Conservation (phyloP, 2,113 vertebrate species). For the Otus sunia region DNA sequence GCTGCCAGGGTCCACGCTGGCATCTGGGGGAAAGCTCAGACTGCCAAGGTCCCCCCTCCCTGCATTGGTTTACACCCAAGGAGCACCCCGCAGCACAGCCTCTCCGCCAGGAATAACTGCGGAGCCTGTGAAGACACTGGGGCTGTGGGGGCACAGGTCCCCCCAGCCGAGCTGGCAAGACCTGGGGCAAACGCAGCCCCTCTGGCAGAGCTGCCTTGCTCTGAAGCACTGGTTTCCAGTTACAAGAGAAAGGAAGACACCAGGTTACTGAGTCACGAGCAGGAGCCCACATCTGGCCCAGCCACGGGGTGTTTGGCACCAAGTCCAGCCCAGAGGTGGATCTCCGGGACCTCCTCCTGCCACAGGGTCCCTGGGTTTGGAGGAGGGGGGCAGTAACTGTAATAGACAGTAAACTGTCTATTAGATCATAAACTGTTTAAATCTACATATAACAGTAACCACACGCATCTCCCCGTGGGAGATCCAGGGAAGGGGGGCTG, state of each 20-base stretch:
- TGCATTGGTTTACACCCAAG: not conserved
- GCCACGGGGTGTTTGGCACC: not conserved
- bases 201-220: not conserved
- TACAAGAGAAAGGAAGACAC: not conserved
- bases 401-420: too few relatives aligned
- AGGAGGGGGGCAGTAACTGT: not conserved
- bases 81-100: accelerated
- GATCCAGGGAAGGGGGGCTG: not conserved
- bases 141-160: not conserved
- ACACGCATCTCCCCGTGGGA: accelerated
- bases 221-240: not conserved
- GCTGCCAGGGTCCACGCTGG: accelerated
- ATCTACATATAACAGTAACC: too few relatives aligned
- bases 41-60: accelerated
- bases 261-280: not conserved
- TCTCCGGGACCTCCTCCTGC: not conserved
- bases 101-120: not conserved
- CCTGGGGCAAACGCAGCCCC: accelerated
- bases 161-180: not conserved
- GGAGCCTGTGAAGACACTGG: accelerated
- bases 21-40: not conserved
- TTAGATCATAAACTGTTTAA: too few relatives aligned
- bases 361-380: not conserved
- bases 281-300: not conserved
- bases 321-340: not conserved